Conservation (phyloP, 2,113 vertebrate species). For the Lipophrys pholis region DNA sequence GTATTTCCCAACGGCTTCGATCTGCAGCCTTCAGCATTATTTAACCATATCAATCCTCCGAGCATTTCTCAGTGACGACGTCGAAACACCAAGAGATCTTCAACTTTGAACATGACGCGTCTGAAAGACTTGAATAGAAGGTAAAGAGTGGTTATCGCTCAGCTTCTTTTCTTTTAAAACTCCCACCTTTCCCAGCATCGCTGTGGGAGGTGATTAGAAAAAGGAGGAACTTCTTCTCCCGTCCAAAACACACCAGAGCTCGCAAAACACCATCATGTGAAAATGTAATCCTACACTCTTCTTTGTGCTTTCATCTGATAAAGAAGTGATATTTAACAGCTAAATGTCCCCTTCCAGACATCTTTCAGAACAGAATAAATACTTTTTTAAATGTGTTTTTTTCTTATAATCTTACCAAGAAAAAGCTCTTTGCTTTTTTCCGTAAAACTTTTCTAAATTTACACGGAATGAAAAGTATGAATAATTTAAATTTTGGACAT, state of each 20-base stretch:
- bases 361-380: not conserved
- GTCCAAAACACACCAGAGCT: not conserved
- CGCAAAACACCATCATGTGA: not conserved
- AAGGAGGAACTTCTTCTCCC: not conserved
- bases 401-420: too few relatives aligned
- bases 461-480: too few relatives aligned
- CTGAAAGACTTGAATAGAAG: too few relatives aligned
- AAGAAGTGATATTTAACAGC: not conserved
- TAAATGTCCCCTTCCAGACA: not conserved
- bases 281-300: not conserved
- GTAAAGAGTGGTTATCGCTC: too few relatives aligned
- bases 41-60: constrained; percentile 4
- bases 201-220: not conserved
- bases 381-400: too few relatives aligned
- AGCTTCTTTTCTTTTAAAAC: too few relatives aligned
- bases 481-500: too few relatives aligned
- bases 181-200: not conserved
- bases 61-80: too few relatives aligned
- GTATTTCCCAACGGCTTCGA: constrained; percentile 16
- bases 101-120: too few relatives aligned
- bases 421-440: too few relatives aligned
- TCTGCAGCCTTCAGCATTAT: not conserved
- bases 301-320: not conserved
- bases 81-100: too few relatives aligned
- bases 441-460: too few relatives aligned